Evolutionary conservation across 2,113 vertebrate genomes (phyloP).

Genomic region (Centrocercus urophasianus): DNA sequence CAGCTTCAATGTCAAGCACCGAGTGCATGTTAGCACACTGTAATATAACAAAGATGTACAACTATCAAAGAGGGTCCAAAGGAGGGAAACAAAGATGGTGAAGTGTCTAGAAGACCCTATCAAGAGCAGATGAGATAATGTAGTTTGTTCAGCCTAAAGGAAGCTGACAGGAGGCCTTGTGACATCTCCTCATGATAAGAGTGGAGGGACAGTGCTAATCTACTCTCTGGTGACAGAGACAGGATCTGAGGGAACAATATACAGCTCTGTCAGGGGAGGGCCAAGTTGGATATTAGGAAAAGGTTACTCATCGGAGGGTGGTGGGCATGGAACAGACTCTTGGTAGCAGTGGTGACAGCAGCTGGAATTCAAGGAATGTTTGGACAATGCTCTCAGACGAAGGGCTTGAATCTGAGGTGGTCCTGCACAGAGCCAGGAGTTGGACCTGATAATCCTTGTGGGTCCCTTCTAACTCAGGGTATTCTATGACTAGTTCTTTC

Average conservation of each 20-base stretch:
- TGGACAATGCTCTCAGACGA: neutral
- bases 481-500: slow-evolving; percentile 25
- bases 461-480: neutral
- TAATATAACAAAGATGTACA: neutral
- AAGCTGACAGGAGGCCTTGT: neutral
- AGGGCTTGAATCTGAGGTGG: neutral
- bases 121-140: neutral
- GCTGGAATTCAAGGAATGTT: neutral
- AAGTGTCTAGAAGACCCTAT: too few species aligned
- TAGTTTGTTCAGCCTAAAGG: neutral
- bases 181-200: neutral
- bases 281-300: neutral
- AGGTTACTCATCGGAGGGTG: neutral
- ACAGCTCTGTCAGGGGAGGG: neutral
- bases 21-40: neutral
- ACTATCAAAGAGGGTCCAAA: neutral
- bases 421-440: neutral
- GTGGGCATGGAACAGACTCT: neutral
- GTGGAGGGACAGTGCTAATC: neutral
- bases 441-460: neutral
- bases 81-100: neutral
- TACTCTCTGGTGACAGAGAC: neutral
- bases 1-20: neutral
- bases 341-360: too few species aligned
- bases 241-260: neutral